A percentile compares a stretch with the other conserved stretches of the same genome.
Evolutionary conservation across 2,888 invertebrate species (phyloP).

Genomic region (Mycogona germanica): DNA sequence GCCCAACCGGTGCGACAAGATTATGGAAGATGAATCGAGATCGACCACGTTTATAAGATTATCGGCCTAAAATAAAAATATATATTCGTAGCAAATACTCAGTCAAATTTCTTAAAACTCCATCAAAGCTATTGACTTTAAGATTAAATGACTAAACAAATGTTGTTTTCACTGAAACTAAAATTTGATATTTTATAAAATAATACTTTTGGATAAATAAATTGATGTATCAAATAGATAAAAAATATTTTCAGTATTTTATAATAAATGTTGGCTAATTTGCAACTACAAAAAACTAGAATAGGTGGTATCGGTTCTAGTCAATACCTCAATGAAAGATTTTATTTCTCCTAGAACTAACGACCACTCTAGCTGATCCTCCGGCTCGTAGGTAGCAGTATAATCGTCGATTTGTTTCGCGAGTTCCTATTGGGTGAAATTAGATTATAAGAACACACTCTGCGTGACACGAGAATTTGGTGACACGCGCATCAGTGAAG

Average conservation of each 20-base stretch:
- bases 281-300: background rate
- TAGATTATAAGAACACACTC: background rate
- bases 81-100: too few species aligned
- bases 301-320: too few species aligned
- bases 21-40: constrained; percentile 67
- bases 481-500: background rate
- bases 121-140: too few species aligned
- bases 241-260: too few species aligned
- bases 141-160: too few species aligned
- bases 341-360: constrained; percentile 88
- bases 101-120: too few species aligned
- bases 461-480: background rate
- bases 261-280: too few species aligned
- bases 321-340: constrained; percentile 69
- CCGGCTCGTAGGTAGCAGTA: constrained; percentile 90
- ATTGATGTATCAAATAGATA: too few species aligned
- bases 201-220: too few species aligned
- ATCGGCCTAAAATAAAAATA: constrained; percentile 47
- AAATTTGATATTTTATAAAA: too few species aligned
- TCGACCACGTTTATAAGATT: constrained; percentile 77
- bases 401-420: constrained; percentile 92
- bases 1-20: constrained; percentile 75
- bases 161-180: too few species aligned
- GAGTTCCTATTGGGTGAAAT: constrained; percentile 48
- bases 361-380: constrained; percentile 92